A percentile compares a stretch with the other conserved stretches of the same genome.
phyloP scores from a whole-genome alignment of 2,113 vertebrate genomes.

The Rafetus swinhoei region DNA sequence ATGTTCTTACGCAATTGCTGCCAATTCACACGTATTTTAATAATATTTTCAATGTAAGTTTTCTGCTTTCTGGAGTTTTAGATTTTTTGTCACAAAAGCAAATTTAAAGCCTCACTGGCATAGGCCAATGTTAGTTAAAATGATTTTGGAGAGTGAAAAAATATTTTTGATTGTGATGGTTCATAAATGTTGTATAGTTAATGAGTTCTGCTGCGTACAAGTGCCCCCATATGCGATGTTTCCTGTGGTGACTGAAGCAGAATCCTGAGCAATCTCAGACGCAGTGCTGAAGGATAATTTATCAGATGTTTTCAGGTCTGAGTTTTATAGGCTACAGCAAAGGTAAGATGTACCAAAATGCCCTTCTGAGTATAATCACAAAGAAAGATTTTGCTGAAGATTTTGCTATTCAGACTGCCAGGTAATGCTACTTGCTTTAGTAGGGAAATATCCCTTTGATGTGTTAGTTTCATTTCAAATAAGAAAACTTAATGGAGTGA shows the following conservation, averaged over 20 bases:
- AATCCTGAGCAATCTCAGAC: neutral
- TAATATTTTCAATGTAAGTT: rapidly evolving
- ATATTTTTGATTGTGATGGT: neutral
- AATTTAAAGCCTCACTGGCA: neutral
- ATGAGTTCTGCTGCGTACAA: neutral
- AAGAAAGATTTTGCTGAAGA: neutral
- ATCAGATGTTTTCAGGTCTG: neutral
- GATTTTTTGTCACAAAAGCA: neutral
- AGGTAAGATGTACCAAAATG: neutral
- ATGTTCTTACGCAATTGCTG: neutral
- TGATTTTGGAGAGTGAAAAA: neutral
- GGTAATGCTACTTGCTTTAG: neutral
- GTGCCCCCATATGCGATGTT: neutral
- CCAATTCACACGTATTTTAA: neutral
- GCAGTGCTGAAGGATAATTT: neutral
- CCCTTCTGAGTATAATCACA: neutral
- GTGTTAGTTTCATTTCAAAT: neutral
- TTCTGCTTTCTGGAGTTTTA: neutral
- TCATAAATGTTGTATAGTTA: neutral
- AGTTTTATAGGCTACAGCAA: neutral
- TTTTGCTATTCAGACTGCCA: neutral
- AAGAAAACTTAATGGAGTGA: neutral
- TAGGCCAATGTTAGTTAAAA: neutral
- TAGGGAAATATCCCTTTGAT: neutral
- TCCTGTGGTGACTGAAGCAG: neutral